Conservation (phyloP, 1,140 invertebrate genomes). For the Triops longicaudatus region DNA sequence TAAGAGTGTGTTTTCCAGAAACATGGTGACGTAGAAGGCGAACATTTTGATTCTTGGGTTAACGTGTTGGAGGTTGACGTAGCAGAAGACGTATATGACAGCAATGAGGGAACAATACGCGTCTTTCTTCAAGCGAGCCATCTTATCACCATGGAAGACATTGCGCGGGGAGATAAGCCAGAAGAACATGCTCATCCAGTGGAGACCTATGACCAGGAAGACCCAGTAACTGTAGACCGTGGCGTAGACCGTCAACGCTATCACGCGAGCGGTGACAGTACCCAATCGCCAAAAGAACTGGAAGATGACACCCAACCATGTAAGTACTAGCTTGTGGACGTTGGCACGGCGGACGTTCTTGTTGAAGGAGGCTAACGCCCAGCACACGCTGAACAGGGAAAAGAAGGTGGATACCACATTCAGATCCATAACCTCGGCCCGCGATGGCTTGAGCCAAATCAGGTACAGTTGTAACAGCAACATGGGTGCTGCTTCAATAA, state of each 20-base stretch:
- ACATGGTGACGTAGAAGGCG: constrained; percentile 85
- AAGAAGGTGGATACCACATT: constrained; percentile 71
- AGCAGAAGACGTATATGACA: constrained; percentile 82
- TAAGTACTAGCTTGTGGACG: constrained; percentile 71
- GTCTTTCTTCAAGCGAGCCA: constrained; percentile 54
- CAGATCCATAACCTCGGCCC: constrained; percentile 57
- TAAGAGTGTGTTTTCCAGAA: constrained; percentile 71
- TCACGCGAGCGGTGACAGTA: constrained; percentile 70
- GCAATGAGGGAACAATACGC: constrained; percentile 64
- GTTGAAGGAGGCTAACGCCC: constrained; percentile 81
- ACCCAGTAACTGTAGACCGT: constrained; percentile 74
- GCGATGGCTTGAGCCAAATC: constrained; percentile 40
- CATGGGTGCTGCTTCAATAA: constrained; percentile 79
- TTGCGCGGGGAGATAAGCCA: constrained; percentile 78
- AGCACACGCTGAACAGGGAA: constrained; percentile 75
- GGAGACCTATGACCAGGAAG: constrained; percentile 65
- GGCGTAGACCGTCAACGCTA: constrained; percentile 75
- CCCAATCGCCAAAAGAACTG: constrained; percentile 73
- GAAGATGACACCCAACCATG: constrained; percentile 80
- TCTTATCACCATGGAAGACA: constrained; percentile 69
- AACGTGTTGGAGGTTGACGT: constrained; percentile 73
- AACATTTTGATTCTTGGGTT: constrained; percentile 71
- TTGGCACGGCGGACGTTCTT: constrained; percentile 73
- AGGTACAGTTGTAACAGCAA: constrained; percentile 72
- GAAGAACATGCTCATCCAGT: constrained; percentile 74